These are phyloP conservation scores for Pungitius pungitius DNA, from an alignment of 2,113 vertebrate species.

Conservation along the genomic window DNA sequence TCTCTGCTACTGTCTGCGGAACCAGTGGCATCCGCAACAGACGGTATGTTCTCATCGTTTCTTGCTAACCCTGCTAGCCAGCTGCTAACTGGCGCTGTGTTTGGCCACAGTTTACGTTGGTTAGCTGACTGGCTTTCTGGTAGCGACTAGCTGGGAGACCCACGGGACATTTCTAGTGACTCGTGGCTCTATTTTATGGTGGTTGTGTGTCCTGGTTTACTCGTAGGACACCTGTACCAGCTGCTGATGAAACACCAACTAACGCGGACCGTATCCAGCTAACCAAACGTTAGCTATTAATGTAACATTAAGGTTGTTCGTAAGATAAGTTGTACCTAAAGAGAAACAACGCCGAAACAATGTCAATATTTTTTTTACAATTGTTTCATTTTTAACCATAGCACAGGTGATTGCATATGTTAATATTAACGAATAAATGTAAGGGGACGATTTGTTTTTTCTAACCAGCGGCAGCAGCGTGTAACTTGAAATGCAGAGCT, in stretches of 20 bases:
- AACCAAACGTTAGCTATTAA: conserved; percentile 9
- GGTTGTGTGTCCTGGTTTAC: not conserved
- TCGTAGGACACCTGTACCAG: not conserved
- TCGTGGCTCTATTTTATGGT: not conserved
- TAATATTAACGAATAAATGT: not conserved
- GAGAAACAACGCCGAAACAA: not conserved
- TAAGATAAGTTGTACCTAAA: not conserved
- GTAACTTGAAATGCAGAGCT: not conserved
- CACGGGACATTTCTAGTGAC: not conserved
- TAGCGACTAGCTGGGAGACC: conserved; percentile 2
- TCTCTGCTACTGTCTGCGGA: conserved; percentile 22
- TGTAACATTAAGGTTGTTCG: not conserved
- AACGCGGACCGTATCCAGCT: not conserved
- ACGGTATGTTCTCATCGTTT: conserved; percentile 71
- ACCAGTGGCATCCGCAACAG: conserved; percentile 65
- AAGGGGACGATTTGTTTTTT: not conserved
- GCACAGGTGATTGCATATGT: not conserved
- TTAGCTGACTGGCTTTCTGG: conserved; percentile 45
- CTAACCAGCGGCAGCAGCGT: not conserved
- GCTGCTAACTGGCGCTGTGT: conserved; percentile 59
- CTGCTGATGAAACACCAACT: conserved; percentile 20
- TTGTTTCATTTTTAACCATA: not conserved
- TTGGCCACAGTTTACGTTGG: conserved; percentile 11
- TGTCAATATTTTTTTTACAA: not conserved
- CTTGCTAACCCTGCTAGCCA: conserved; percentile 62